phyloP scores from a whole-genome alignment of 2,797 vertebrate genomes.

The Streptopelia turtur region DNA sequence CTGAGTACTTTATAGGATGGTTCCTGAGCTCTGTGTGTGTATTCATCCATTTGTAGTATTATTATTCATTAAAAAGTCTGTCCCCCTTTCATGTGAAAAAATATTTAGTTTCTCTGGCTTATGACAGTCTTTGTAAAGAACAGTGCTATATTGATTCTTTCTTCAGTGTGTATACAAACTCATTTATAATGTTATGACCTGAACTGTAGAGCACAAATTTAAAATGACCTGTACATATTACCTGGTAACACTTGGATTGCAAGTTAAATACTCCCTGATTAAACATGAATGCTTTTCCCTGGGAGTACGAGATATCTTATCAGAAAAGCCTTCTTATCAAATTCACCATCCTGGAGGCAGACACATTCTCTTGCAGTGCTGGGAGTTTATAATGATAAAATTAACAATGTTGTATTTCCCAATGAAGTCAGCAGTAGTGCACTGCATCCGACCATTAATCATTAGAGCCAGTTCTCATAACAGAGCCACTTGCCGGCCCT shows the following conservation, averaged over 20 bases:
- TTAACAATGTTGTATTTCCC: constrained; percentile 75
- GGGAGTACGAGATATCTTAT: constrained; percentile 65
- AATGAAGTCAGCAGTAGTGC: constrained; percentile 60
- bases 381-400: constrained; percentile 78
- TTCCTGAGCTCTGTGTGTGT: background rate
- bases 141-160: constrained; percentile 52
- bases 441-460: constrained; percentile 73
- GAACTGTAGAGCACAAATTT: constrained; percentile 50
- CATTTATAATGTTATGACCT: constrained; percentile 64
- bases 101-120: constrained; percentile 42
- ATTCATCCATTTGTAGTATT: background rate
- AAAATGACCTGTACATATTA: constrained; percentile 63
- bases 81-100: background rate
- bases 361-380: constrained; percentile 63
- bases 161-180: constrained; percentile 49
- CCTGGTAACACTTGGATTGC: constrained; percentile 66
- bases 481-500: constrained; percentile 59
- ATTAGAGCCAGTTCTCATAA: constrained; percentile 70
- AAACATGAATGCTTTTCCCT: constrained; percentile 65
- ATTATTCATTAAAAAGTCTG: constrained; percentile 27
- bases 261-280: constrained; percentile 72
- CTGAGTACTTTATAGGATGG: background rate
- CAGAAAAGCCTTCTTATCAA: constrained; percentile 72
- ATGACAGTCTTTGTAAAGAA: constrained; percentile 47
- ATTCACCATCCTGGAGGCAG: constrained; percentile 72